These are phyloP conservation scores for Calameuta pallipes DNA, from an alignment of 2,888 invertebrate species.

Conservation along the genomic window DNA sequence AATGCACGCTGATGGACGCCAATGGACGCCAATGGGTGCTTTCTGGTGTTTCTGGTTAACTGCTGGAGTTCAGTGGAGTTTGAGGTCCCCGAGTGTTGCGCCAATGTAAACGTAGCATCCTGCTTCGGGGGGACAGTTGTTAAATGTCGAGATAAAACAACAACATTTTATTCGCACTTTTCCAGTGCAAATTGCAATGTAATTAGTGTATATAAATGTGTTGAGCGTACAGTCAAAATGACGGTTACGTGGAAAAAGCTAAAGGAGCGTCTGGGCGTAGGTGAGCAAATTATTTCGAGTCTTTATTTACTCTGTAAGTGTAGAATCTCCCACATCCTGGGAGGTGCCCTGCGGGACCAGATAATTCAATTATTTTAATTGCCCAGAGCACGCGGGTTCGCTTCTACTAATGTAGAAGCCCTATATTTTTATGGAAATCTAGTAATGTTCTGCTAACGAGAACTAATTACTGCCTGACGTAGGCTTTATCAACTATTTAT, in stretches of 20 bases:
- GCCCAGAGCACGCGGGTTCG: neutral
- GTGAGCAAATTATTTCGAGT: conserved; percentile 39
- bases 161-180: conserved; percentile 33
- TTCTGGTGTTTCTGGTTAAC: neutral
- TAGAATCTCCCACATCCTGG: conserved; percentile 50
- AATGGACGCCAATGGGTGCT: conserved; percentile 3
- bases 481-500: neutral
- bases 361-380: conserved; percentile 13
- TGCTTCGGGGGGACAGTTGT: conserved; percentile 39
- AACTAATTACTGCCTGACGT: neutral
- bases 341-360: conserved; percentile 44
- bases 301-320: conserved; percentile 12
- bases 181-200: conserved; percentile 43
- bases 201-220: conserved; percentile 40
- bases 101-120: conserved; percentile 32
- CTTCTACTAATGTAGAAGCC: neutral
- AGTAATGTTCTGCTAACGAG: neutral
- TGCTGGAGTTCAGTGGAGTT: neutral
- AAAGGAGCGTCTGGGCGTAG: conserved; percentile 53
- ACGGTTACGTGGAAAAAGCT: conserved; percentile 48
- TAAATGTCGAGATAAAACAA: conserved; percentile 48
- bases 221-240: conserved; percentile 33
- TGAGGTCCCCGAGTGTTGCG: conserved; percentile 14
- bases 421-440: neutral
- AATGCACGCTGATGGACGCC: neutral